Evolutionary conservation across 2,888 invertebrate species (phyloP).

Genomic region (Cabera pusaria): DNA sequence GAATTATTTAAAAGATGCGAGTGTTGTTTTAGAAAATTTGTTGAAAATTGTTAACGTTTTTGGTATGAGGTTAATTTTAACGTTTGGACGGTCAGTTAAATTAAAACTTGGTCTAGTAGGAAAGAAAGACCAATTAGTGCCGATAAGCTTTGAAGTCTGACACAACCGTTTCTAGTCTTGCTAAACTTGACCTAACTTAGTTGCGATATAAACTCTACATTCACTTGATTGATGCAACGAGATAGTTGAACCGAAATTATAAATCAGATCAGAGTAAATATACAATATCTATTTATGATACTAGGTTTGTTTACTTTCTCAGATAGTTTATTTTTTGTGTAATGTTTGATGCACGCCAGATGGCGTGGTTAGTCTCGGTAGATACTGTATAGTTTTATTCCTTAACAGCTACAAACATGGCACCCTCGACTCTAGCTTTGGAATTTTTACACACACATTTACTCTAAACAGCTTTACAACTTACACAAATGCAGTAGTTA

Average conservation of each 20-base stretch:
- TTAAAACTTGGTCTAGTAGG: too few relatives aligned
- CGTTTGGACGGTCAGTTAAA: too few relatives aligned
- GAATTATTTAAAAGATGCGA: slow-evolving; percentile 3
- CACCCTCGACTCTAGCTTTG: slow-evolving; percentile 60
- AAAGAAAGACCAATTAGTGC: slow-evolving; percentile 5
- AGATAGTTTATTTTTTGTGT: slow-evolving; percentile 73
- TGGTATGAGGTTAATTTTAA: too few relatives aligned
- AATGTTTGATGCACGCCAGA: slow-evolving; percentile 76
- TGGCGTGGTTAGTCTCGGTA: slow-evolving; percentile 65
- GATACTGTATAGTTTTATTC: slow-evolving; percentile 67
- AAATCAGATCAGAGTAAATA: slow-evolving; percentile 38
- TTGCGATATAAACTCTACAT: slow-evolving; percentile 10
- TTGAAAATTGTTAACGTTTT: too few relatives aligned
- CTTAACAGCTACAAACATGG: slow-evolving; percentile 69
- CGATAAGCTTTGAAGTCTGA: not conserved
- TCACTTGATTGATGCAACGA: slow-evolving; percentile 16
- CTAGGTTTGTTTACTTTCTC: slow-evolving; percentile 71
- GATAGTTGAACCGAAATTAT: slow-evolving; percentile 18
- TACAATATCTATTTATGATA: slow-evolving; percentile 67
- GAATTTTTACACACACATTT: slow-evolving; percentile 66
- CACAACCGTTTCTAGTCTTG: slow-evolving; percentile 3
- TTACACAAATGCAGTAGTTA: slow-evolving; percentile 54
- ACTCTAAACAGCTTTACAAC: slow-evolving; percentile 55
- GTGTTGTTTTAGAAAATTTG: slow-evolving; percentile 5
- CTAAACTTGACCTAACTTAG: slow-evolving; percentile 23